A percentile compares a stretch with the other conserved stretches of the same genome.
phyloP scores from a whole-genome alignment of 2,113 vertebrate species.

The Sminthopsis crassicaudata region DNA sequence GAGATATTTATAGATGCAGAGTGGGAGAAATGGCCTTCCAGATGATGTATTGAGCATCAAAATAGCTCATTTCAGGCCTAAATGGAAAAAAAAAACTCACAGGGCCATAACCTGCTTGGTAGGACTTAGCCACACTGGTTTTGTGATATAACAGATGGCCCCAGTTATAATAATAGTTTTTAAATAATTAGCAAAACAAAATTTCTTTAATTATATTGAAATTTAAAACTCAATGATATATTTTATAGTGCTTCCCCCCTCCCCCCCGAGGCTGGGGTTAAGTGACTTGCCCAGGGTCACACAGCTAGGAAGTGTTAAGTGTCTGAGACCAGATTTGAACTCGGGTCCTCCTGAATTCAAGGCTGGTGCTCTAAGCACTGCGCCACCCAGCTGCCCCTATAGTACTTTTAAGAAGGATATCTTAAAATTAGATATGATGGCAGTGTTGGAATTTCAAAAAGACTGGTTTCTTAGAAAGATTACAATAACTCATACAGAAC shows the following conservation, averaged over 20 bases:
- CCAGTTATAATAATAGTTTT: neutral
- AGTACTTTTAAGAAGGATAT: neutral
- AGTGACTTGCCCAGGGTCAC: too few species aligned
- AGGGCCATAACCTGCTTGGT: neutral
- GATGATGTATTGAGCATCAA: neutral
- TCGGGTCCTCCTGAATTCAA: too few species aligned
- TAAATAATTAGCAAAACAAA: neutral
- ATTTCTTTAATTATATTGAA: neutral
- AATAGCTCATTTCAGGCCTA: neutral
- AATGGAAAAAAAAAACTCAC: neutral
- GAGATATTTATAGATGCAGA: neutral
- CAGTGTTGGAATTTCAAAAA: neutral
- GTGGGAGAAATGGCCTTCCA: neutral
- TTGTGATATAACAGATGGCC: neutral
- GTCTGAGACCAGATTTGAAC: too few species aligned
- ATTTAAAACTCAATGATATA: neutral
- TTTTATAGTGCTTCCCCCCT: neutral
- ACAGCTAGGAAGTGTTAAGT: too few species aligned
- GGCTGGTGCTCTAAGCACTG: too few species aligned
- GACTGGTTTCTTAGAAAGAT: neutral
- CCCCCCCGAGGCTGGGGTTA: too few species aligned
- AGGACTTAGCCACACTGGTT: neutral
- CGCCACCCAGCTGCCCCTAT: too few species aligned
- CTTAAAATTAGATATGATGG: neutral
- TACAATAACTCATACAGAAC: too few species aligned